Evolutionary conservation across 2,888 invertebrate species (phyloP), one percentile per base, ranked within the genome.

Genomic region (Carpatolechia fugitivella): DNA sequence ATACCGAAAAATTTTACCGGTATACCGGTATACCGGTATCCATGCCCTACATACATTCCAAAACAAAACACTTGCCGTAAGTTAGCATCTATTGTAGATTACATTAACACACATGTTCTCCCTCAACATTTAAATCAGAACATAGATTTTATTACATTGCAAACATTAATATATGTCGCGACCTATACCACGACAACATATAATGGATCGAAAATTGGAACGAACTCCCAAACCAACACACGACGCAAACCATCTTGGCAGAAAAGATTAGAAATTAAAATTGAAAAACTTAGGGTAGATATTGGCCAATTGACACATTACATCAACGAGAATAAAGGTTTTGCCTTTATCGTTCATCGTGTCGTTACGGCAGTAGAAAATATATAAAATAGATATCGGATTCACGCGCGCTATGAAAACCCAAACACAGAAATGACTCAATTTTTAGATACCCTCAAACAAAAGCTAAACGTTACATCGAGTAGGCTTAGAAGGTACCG

Each of bases 231-330:
- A 3, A 33, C 10, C 3, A 10, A 33, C 2, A 2, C 33, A 11
- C 7, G 10, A 11, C 33, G 33, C n/a, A 61, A 59, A 51, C 62
- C 62, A n/a, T 14, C 46, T 0, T 65, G 65, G 65, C 57, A 62
- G 49, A 48, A 44, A 3, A 55, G 63, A 51, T 7, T 65, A 18
- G 61, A 65, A 55, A 60, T 48, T 10, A 60, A 61, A 20, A 60
- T 61, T 16, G 29, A 55, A 33, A 44, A 56, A 31, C 24, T 61
- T 13, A 55, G 60, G 55, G 33, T 38, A 14, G 56, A 65, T 51
- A 55, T 56, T 16, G 62, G 57, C 14, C 59, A 57, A 49, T 14
- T 64, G 8, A 62, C n/a, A n/a, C n/a, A n/a, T n/a, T n/a, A n/a
- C n/a, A n/a, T n/a, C n/a, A n/a, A n/a, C n/a, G n/a, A n/a, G n/a